Base-by-base conservation (phyloP, 1,140 invertebrate species). In the Drosophila trapezifrons region DNA sequence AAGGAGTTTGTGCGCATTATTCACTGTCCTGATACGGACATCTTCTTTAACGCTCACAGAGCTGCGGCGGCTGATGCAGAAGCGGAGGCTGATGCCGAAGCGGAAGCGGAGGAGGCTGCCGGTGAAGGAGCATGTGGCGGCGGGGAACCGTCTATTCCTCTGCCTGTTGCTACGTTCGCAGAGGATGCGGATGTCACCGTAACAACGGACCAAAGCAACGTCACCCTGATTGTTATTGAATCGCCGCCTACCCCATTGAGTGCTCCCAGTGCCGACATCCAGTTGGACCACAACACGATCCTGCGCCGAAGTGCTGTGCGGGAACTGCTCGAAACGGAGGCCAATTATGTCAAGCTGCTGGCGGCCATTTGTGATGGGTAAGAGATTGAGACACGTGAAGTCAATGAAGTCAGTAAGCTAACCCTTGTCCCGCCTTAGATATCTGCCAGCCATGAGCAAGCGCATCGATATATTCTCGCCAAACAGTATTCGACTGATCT, bases 1-100 rank as follows among this genome's bases (percentile, higher is more conserved):
- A 92, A 92, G 51, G 91, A 92, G 40, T 92, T 92, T 70, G 90
- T 92, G 40, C 90, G 90, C 60, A 54, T 91, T 25, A 91, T 91
- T 55, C 82, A 85, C 18, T 70, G 59, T 37, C 89, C 84, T 3
- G 89, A 91, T 46, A 75, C 80, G 2, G 85, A 91, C 72, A 62
- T 52, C 4, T 90, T 90, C 18, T 86, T 72, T 29, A 72, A 78
- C 29, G 57, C 59, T 13, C 90, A 77, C 51, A 71, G 74, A 37
- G 47, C 69, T 3, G 38, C 32, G 9, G 43, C 25, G 2, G 54
- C 49, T 13, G 57, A 60, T 1, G 45, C 46, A 46, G 32, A 43
- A 40, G 37, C 32, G 5, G 29, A 40, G 12, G 20, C 42, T 4
- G 29, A 52, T 13, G 47, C 29, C 32, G 55, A 29, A 8, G 35